Evolutionary conservation across 2,113 vertebrate genomes (phyloP).

Genomic region (Tragelaphus scriptus): DNA sequence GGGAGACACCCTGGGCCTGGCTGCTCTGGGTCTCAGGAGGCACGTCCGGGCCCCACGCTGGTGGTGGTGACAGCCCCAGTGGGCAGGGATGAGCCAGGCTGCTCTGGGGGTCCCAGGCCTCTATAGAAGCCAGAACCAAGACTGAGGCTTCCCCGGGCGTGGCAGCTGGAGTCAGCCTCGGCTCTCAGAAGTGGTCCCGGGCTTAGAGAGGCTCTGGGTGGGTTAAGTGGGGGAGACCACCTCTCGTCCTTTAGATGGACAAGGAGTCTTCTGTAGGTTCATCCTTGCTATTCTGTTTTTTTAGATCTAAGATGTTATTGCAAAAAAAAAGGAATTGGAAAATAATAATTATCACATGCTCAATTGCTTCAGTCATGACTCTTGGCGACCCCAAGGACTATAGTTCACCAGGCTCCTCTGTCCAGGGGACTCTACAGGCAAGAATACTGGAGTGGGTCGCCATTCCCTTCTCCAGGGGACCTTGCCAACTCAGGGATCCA

Average conservation of each 20-base stretch:
- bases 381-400: not conserved
- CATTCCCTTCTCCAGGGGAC: not conserved
- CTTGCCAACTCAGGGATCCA: not conserved
- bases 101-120: not conserved
- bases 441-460: not conserved
- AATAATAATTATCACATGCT: too few species aligned
- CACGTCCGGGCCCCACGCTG: not conserved
- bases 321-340: too few species aligned
- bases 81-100: not conserved
- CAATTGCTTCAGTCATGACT: not conserved
- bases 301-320: not conserved
- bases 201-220: accelerated
- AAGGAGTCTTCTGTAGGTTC: not conserved
- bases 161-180: not conserved
- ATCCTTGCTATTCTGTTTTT: accelerated
- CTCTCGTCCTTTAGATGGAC: accelerated
- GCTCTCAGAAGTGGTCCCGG: not conserved
- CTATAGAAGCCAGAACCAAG: not conserved
- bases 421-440: not conserved
- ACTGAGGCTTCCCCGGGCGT: not conserved
- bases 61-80: not conserved
- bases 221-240: accelerated
- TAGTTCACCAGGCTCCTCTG: not conserved
- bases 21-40: not conserved
- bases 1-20: not conserved